A percentile compares a stretch with the other conserved stretches of the same genome.
phyloP scores from a whole-genome alignment of 30 jellyfish, hydroid and myxozoan species.

The Calvadosia cruxmelitensis region DNA sequence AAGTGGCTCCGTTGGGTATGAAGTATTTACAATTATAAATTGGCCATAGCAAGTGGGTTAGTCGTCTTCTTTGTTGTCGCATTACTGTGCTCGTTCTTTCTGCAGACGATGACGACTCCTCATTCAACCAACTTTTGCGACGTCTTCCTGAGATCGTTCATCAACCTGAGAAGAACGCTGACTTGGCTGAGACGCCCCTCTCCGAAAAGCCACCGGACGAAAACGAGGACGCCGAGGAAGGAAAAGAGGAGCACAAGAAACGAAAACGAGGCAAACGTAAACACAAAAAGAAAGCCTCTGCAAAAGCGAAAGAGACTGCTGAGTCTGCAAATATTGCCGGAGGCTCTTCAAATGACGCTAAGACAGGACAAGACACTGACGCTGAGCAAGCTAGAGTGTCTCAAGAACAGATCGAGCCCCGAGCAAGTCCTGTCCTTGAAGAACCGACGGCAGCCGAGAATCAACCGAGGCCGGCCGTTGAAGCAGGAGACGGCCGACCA shows the following conservation, averaged over 20 bases:
- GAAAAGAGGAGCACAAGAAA: not conserved
- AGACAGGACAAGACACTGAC: not conserved
- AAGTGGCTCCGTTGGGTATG: conserved; percentile 39
- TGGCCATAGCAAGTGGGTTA: not conserved
- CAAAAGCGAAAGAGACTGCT: not conserved
- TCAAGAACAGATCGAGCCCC: not conserved
- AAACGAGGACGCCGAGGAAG: conserved; percentile 9
- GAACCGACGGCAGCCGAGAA: not conserved
- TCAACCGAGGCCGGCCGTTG: not conserved
- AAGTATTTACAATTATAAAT: conserved; percentile 4
- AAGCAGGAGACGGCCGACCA: conserved; percentile 4
- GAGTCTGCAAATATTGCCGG: not conserved
- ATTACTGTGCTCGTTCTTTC: too few relatives aligned
- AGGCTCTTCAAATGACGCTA: not conserved
- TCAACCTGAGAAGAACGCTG: not conserved
- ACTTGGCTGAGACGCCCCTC: conserved; percentile 2
- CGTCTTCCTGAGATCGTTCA: not conserved
- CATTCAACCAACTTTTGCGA: not conserved
- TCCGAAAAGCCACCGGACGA: conserved; percentile 10
- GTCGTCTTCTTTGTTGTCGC: too few relatives aligned
- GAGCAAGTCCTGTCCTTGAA: not conserved
- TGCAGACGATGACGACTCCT: not conserved
- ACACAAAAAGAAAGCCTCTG: not conserved
- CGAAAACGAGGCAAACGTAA: not conserved
- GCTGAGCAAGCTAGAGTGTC: not conserved